Base-by-base conservation (phyloP, 1,140 invertebrate species). In the Ceratoteleas bidentatus region DNA sequence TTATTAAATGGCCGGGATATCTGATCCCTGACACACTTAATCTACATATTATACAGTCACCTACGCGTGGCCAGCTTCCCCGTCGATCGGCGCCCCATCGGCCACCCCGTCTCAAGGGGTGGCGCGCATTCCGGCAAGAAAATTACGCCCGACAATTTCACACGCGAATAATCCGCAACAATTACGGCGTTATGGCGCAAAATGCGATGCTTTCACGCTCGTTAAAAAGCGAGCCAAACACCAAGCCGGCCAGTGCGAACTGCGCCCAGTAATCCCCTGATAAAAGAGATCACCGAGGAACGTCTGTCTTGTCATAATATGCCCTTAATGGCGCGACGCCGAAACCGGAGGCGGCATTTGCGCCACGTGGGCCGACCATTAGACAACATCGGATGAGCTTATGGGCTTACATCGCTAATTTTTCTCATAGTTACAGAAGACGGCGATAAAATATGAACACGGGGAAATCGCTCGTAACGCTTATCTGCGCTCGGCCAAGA, bases 1-100 rank as follows among this genome's bases (percentile, higher is more conserved):
- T 92, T 91, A 92, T 92, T 92, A 92, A 92, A 90, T 90, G 88
- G 85, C 86, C 88, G 79, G 86, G 87, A 90, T 91, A 91, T 91
- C 89, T 90, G 90, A 92, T 91, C 86, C 82, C 84, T 86, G 81
- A 90, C 89, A 90, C 90, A 89, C 91, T 87, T 90, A 90, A 92
- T 92, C 90, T 92, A 88, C 90, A 91, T 91, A 92, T 91, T 90
- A 90, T 88, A 87, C 87, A 87, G 87, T 90, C 85, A 89, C 83
- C 85, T 87, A 90, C 88, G 88, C 89, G 83, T 88, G 88, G 66
- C 83, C 85, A 86, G 81, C 81, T 84, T 84, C 84, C 84, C 77
- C 70, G 61, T 54, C 47, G 72, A 81, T 79, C 45, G 47, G 10
- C 33, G 76, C 79, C 81, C 75, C 36, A 57, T 52, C 57, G 33